Percentiles rank a stretch among this genome's conserved stretches.
These are phyloP conservation scores for Ditylenchus dipsaci DNA, from an alignment of 1,140 invertebrate genomes.

Conservation along the genomic window DNA sequence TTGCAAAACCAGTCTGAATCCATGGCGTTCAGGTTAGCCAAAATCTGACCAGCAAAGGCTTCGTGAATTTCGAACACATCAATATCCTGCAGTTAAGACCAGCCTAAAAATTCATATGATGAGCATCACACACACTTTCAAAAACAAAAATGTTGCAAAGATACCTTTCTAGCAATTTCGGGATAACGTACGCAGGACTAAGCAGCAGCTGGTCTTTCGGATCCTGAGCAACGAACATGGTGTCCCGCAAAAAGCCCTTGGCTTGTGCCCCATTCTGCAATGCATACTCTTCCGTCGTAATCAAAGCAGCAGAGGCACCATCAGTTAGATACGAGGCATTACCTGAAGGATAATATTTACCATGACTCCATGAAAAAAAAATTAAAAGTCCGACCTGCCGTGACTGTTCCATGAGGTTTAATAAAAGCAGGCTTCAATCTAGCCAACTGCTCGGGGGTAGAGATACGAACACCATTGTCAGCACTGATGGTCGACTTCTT, in stretches of 20 bases:
- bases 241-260: constrained; percentile 71
- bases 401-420: constrained; percentile 94
- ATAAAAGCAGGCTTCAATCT: constrained; percentile 94
- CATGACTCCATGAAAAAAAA: constrained; percentile 10
- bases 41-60: constrained; percentile 96
- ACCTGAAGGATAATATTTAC: constrained; percentile 32
- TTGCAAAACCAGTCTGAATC: constrained; percentile 86
- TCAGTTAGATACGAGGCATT: constrained; percentile 71
- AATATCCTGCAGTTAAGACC: constrained; percentile 82
- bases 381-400: constrained; percentile 73
- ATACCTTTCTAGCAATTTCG: constrained; percentile 46
- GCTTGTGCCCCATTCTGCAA: constrained; percentile 64
- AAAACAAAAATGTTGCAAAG: not conserved
- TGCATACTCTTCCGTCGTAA: constrained; percentile 75
- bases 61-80: constrained; percentile 98
- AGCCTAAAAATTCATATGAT: constrained; percentile 62
- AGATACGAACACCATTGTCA: constrained; percentile 93
- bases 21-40: constrained; percentile 92
- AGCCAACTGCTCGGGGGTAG: constrained; percentile 77
- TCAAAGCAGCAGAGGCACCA: constrained; percentile 89
- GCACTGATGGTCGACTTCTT: constrained; percentile 70
- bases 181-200: constrained; percentile 60
- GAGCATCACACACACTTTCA: too few species aligned
- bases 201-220: constrained; percentile 92
- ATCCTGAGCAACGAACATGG: constrained; percentile 90